Percentiles rank a stretch among this genome's conserved stretches.
Evolutionary conservation across 2,113 vertebrate genomes (phyloP).

Genomic region (Sphaerodactylus townsendi): DNA sequence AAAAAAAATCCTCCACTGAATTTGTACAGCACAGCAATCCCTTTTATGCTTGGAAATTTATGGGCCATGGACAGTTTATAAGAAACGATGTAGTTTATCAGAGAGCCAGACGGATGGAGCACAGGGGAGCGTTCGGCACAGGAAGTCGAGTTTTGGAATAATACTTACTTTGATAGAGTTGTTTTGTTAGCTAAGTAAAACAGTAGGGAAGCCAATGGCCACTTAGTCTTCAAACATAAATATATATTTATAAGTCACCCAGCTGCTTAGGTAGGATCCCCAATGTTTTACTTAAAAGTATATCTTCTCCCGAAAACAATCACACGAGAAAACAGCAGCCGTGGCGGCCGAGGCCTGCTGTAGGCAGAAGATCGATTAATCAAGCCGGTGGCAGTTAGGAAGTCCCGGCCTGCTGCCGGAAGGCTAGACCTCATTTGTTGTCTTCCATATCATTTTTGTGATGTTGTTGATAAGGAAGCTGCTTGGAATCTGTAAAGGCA

Average conservation of each 20-base stretch:
- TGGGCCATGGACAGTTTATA: constrained; percentile 95
- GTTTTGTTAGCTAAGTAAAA: constrained; percentile 90
- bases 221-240: constrained; percentile 88
- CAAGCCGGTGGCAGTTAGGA: constrained; percentile 50
- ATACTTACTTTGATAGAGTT: constrained; percentile 91
- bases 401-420: constrained; percentile 54
- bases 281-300: constrained; percentile 73
- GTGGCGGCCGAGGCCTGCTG: constrained; percentile 50
- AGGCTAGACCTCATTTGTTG: constrained; percentile 6
- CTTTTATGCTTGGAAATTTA: constrained; percentile 92
- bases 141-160: constrained; percentile 93
- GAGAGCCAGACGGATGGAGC: constrained; percentile 85
- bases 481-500: neutral
- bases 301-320: constrained; percentile 65
- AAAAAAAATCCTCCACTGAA: constrained; percentile 79
- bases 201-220: constrained; percentile 89
- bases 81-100: constrained; percentile 93
- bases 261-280: constrained; percentile 81
- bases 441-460: neutral
- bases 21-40: constrained; percentile 82
- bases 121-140: constrained; percentile 85
- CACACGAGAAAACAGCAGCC: constrained; percentile 65
- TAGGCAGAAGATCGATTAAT: constrained; percentile 63
- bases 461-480: neutral
- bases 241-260: constrained; percentile 86